Conservation (phyloP, 2,797 vertebrate genomes). For the Varecia variegata region DNA sequence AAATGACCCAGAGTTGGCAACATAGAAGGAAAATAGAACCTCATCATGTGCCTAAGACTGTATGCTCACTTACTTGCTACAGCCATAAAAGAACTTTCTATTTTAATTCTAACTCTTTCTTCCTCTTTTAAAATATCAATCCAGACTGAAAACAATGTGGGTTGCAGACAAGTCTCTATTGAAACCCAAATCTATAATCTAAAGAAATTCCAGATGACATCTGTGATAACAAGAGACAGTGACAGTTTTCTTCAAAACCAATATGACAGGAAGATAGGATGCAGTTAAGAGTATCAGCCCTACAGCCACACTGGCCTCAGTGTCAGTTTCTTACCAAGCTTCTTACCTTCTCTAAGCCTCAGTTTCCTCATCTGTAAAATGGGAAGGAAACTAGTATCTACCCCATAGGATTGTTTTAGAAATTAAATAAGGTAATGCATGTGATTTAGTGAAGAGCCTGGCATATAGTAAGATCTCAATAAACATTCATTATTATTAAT, state of each 20-base stretch:
- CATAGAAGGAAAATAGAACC: conserved; percentile 46
- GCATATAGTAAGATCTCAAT: background rate
- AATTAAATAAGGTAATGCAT: background rate
- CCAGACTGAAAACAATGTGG: background rate
- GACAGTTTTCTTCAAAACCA: background rate
- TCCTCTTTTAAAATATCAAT: conserved; percentile 1
- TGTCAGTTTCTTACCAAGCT: background rate
- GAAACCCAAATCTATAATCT: background rate
- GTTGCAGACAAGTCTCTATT: background rate
- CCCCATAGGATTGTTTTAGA: background rate
- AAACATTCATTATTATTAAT: background rate
- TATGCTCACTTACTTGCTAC: conserved; percentile 6
- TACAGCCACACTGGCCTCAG: background rate
- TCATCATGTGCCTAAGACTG: conserved; percentile 30
- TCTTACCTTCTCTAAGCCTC: background rate
- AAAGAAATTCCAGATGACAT: background rate
- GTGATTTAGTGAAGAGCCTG: background rate
- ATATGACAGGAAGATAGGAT: background rate
- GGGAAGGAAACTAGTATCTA: background rate
- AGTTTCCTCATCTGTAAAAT: background rate
- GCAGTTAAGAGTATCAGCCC: background rate
- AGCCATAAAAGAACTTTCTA: conserved; percentile 32
- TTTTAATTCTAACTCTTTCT: conserved; percentile 30
- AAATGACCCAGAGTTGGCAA: conserved; percentile 47
- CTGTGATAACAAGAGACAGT: background rate